Conservation (phyloP, 2,113 vertebrate species). For the Mormoops blainvillei region DNA sequence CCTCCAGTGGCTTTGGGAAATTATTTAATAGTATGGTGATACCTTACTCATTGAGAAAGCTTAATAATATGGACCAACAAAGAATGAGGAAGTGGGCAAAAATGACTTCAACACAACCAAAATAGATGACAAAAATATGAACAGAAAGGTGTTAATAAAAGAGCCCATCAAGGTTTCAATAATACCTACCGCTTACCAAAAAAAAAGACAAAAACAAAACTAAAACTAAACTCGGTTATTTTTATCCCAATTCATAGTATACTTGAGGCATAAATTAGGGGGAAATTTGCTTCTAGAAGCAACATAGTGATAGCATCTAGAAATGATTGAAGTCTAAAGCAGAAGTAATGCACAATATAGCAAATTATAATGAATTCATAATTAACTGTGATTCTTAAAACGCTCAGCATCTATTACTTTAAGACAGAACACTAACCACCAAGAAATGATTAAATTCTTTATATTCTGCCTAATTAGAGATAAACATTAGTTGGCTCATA, state of each 20-base stretch:
- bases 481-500: not conserved
- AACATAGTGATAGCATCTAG: not conserved
- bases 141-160: not conserved
- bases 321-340: not conserved
- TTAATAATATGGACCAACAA: not conserved
- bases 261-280: not conserved
- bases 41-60: not conserved
- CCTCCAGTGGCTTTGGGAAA: not conserved
- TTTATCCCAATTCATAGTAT: not conserved
- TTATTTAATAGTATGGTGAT: not conserved
- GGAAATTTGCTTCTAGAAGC: slow-evolving; percentile 3
- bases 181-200: not conserved
- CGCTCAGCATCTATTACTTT: not conserved
- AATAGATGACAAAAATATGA: not conserved
- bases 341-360: not conserved
- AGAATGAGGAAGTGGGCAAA: not conserved
- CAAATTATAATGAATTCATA: slow-evolving; percentile 1
- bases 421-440: slow-evolving; percentile 10
- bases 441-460: slow-evolving; percentile 13
- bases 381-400: not conserved
- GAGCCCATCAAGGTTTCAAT: not conserved
- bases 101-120: not conserved
- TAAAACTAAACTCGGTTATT: not conserved
- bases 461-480: not conserved
- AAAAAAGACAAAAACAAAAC: not conserved